phyloP scores from a whole-genome alignment of 2,797 vertebrate species.

The Peromyscus attwateri region DNA sequence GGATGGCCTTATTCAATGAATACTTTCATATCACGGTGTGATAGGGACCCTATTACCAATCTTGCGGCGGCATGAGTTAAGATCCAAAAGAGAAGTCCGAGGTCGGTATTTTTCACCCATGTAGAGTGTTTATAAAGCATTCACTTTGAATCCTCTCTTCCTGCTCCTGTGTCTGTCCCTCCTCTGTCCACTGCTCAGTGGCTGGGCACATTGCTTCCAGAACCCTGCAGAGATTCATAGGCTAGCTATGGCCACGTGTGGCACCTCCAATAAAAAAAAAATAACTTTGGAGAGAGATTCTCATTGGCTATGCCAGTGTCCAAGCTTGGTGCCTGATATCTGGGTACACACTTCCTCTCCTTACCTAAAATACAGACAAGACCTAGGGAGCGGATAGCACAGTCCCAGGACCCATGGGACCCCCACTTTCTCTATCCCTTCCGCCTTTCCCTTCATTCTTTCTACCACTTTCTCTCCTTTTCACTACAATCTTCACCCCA shows the following conservation, averaged over 20 bases:
- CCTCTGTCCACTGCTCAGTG: background rate
- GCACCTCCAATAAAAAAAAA: background rate
- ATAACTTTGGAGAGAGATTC: background rate
- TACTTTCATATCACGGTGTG: slow-evolving; percentile 70
- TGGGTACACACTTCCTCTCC: background rate
- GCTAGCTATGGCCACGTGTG: background rate
- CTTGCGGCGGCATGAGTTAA: slow-evolving; percentile 70
- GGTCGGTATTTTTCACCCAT: slow-evolving; percentile 55
- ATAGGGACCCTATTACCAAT: slow-evolving; percentile 49
- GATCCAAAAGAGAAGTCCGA: slow-evolving; percentile 67
- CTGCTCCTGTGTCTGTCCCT: slow-evolving; percentile 1
- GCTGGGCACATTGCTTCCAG: slow-evolving; percentile 39
- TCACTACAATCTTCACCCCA: background rate
- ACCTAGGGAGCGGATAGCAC: background rate
- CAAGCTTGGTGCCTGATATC: background rate
- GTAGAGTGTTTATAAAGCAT: slow-evolving; percentile 57
- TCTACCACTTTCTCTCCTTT: background rate
- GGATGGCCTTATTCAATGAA: slow-evolving; percentile 70
- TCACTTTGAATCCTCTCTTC: background rate
- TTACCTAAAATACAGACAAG: background rate
- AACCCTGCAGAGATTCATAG: slow-evolving; percentile 48
- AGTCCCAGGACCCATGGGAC: background rate
- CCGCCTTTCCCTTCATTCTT: background rate
- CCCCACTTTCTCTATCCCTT: background rate
- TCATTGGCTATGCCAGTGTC: background rate